Evolutionary conservation across 2,888 invertebrate species (phyloP), one percentile per base, ranked within the genome.

Genomic region (Poecilus cupreus): DNA sequence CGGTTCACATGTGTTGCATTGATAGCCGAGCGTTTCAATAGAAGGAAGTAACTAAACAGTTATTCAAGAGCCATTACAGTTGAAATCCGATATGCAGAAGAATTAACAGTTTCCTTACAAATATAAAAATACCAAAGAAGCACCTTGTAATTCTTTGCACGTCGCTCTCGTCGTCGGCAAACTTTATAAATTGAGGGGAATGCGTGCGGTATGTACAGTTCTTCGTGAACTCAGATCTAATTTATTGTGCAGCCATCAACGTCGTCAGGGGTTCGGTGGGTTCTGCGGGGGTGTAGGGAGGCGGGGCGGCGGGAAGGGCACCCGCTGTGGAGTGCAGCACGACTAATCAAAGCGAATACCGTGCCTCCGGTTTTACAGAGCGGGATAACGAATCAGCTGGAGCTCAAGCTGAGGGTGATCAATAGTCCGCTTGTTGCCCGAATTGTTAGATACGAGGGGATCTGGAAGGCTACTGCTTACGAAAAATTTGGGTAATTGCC

Each of bases 171-270:
- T 51, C 3, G 51, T 16, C 51, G 18, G 18, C 43, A 72, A 72
- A 72, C 72, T 72, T 72, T 72, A 72, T 72, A 72, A 72, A 72
- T 72, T 72, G 72, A 22, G 43, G 77, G 77, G 43, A 68, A 79
- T 79, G 79, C 68, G 64, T 79, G 79, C 24, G 79, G 78, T 78
- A 78, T 68, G 64, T 64, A 64, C 49, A 24, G 64, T 64, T 46
- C 24, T 78, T 78, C 78, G 32, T 43, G 64, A 60, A 78, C 78
- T 60, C 60, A 46, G 79, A 79, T 79, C 68, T 79, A 79, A 79
- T 79, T 79, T 79, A 79, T 79, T 79, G 79, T 70, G 79, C 79
- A 79, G 49, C 68, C 79, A 68, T 79, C 79, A 79, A 79, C 68
- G 70, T 79, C 79, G 39, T n/a, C 26, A 18, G 51, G 26, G 64